Conservation (phyloP, 2,888 invertebrate species). For the Temnothorax ravouxi region DNA sequence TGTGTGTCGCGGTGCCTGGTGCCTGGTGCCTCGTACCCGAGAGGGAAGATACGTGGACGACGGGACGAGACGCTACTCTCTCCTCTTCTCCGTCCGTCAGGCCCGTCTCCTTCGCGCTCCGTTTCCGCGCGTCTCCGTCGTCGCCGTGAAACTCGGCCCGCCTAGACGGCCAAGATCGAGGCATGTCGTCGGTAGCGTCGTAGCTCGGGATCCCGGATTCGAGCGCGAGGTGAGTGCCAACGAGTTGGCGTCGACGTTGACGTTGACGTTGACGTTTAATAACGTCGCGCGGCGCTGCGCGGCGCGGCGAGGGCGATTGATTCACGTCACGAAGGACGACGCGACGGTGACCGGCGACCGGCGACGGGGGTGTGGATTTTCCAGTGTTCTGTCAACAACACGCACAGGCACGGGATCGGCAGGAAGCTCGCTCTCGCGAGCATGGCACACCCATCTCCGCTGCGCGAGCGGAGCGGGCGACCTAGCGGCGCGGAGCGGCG, state of each 20-base stretch:
- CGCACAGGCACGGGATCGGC: conserved; percentile 11
- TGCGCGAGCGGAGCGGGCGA: conserved; percentile 59
- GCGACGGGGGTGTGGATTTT: conserved; percentile 59
- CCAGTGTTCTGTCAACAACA: conserved; percentile 62
- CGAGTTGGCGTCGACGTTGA: not conserved
- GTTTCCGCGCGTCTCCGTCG: conserved; percentile 45
- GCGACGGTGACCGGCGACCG: conserved; percentile 54
- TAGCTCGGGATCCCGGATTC: conserved; percentile 58
- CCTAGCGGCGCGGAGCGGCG: conserved; percentile 12
- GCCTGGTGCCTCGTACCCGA: not conserved
- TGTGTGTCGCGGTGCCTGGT: not conserved
- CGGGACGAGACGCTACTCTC: not conserved
- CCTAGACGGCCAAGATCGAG: conserved; percentile 56
- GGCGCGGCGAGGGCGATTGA: conserved; percentile 54
- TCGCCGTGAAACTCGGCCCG: conserved; percentile 39
- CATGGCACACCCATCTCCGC: conserved; percentile 70
- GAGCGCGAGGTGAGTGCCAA: conserved; percentile 70
- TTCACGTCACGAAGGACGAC: conserved; percentile 49
- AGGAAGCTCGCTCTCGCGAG: conserved; percentile 57
- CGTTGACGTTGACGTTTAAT: not conserved
- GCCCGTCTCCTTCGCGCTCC: conserved; percentile 42
- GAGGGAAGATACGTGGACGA: not conserved
- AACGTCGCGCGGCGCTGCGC: not conserved
- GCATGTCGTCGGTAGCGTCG: conserved; percentile 63
- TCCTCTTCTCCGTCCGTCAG: conserved; percentile 12